Conservation (phyloP, 1,140 invertebrate species). For the Bemisia tabaci region DNA sequence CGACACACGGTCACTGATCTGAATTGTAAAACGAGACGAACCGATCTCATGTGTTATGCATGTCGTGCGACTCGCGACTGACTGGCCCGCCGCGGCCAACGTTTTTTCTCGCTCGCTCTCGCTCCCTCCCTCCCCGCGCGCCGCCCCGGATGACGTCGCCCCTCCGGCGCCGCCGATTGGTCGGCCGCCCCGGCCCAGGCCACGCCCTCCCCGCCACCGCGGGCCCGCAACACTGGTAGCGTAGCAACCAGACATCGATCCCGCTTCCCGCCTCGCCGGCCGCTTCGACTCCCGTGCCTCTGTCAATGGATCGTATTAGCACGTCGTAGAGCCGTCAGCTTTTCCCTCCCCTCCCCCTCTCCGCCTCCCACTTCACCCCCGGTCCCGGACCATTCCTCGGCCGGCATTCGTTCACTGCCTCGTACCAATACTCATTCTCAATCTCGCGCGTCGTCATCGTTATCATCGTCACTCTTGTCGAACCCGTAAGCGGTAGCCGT, state of each 20-base stretch:
- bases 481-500: background rate
- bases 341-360: background rate
- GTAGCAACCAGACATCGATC: too few species aligned
- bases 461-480: background rate
- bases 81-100: constrained; percentile 23
- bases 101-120: constrained; percentile 12
- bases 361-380: background rate
- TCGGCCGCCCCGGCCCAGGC: background rate
- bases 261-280: background rate
- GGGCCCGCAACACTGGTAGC: too few species aligned
- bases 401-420: too few species aligned
- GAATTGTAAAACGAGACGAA: constrained; percentile 20
- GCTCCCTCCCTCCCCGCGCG: constrained; percentile 11
- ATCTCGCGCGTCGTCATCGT: background rate
- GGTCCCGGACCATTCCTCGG: background rate
- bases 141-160: constrained; percentile 11
- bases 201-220: too few species aligned
- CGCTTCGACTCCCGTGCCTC: background rate
- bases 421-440: too few species aligned
- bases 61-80: constrained; percentile 36
- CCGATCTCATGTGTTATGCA: constrained; percentile 43
- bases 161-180: constrained; percentile 8
- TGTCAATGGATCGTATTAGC: background rate
- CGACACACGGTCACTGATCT: constrained; percentile 15
- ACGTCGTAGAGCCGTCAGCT: background rate